Evolutionary conservation across 1,140 invertebrate species (phyloP), one percentile per base, ranked within the genome.

Genomic region (Sycophaga agraensis): DNA sequence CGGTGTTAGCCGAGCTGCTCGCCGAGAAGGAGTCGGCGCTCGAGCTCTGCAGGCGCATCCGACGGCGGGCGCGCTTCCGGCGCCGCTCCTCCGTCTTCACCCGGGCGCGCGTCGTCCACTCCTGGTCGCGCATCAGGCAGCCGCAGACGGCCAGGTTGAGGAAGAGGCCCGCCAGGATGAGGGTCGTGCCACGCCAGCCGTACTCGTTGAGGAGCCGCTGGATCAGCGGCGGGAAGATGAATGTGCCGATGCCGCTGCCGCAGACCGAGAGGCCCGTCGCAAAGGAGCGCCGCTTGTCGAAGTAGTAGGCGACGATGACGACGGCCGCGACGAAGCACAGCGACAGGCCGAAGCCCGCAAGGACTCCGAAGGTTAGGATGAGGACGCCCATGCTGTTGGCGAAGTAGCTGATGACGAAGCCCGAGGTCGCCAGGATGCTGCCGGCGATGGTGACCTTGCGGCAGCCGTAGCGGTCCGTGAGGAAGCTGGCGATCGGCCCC

Each of bases 231-330:
- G 93, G 91, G 76, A 96, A 95, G 50, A 97, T 86, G 73, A 97
- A 95, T 0, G 94, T 96, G 1, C 94, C 90, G 40, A 92, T 91
- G 7, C 91, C 91, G 69, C 91, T 93, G 0, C 94, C 94, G 72
- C 93, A 95, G 1, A 96, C 93, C 0, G 94, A 91, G 21, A 98
- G 83, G 1, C 96, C 96, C 0, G 94, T 98, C 0, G 96, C 96
- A 42, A 98, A 85, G 0, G 94, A 96, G 49, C 95, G 81, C 70
- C 87, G 89, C 68, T 92, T 92, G 68, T 98, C 95, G 75, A 98
- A 98, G 75, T 97, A 98, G 73, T 96, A 96, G 1, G 95, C 94
- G 3, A 98, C 95, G 66, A 95, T 94, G 0, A 98, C 95, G 1
- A 94, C 91, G 0, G 91, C 91, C 1, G 93, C 90, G 1, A 96